Percentiles rank a stretch among this genome's conserved stretches.
Evolutionary conservation across 2,888 invertebrate species (phyloP).

Genomic region (Mechanitis mazaeus): DNA sequence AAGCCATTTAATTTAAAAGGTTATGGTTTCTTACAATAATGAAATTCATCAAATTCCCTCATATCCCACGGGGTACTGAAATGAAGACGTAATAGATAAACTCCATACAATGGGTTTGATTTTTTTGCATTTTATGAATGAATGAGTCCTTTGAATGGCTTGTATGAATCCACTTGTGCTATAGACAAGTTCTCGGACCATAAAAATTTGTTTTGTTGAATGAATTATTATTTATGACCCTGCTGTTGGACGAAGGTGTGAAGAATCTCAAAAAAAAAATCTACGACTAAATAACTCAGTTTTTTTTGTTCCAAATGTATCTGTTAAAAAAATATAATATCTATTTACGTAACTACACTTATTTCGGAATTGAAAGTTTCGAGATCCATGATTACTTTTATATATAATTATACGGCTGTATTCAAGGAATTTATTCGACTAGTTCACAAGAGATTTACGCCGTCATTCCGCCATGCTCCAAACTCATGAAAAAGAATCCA

Average conservation of each 20-base stretch:
- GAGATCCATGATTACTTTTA: no score
- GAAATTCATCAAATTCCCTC: conserved; percentile 49
- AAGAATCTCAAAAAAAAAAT: background rate
- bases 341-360: no score
- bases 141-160: conserved; percentile 47
- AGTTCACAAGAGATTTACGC: no score
- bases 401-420: no score
- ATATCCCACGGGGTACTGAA: conserved; percentile 63
- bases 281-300: no score
- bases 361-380: no score
- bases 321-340: no score
- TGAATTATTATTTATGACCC: conserved; percentile 64
- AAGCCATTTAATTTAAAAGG: conserved; percentile 10
- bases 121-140: conserved; percentile 54
- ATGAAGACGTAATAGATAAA: conserved; percentile 66
- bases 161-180: conserved; percentile 35
- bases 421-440: no score
- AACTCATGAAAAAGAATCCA: no score
- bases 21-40: conserved; percentile 31
- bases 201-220: conserved; percentile 72
- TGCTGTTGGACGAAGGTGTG: conserved; percentile 37
- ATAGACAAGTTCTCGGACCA: conserved; percentile 46
- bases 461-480: no score
- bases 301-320: no score
- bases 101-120: conserved; percentile 44